Conservation (phyloP, 2,113 vertebrate genomes). For the Indri indri region DNA sequence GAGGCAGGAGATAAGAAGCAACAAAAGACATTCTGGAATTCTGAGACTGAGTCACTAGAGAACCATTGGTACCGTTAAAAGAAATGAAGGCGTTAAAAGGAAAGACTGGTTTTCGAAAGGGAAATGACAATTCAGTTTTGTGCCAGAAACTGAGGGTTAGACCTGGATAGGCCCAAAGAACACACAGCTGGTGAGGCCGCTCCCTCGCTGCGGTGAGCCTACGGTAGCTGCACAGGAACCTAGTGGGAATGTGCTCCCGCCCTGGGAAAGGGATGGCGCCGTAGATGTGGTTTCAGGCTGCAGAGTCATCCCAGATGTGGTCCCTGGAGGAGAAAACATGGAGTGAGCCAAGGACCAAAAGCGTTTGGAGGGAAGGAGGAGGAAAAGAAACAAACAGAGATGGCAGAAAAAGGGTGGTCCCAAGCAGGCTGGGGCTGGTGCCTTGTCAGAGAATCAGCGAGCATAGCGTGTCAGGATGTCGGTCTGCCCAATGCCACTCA, state of each 20-base stretch:
- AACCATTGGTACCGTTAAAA: neutral
- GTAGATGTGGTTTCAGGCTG: neutral
- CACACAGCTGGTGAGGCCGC: neutral
- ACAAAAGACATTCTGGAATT: neutral
- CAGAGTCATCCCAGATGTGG: neutral
- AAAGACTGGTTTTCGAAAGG: neutral
- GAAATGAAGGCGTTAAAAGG: neutral
- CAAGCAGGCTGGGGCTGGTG: accelerated
- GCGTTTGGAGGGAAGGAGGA: neutral
- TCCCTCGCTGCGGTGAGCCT: neutral
- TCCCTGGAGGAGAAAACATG: neutral
- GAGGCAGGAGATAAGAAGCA: neutral
- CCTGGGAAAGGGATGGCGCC: neutral
- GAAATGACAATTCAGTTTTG: neutral
- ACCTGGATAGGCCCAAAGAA: neutral
- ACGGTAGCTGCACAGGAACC: accelerated
- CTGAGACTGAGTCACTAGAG: neutral
- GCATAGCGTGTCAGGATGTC: accelerated
- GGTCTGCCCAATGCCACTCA: neutral
- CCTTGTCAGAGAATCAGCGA: neutral
- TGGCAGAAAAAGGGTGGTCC: neutral
- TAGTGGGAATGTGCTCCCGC: neutral
- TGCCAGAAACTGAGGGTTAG: neutral
- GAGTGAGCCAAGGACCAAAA: neutral
- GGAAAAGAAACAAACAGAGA: neutral